Percentiles rank a stretch among this genome's conserved stretches.
Conservation (phyloP, 1,140 invertebrate genomes). For the Aethina tumida region DNA sequence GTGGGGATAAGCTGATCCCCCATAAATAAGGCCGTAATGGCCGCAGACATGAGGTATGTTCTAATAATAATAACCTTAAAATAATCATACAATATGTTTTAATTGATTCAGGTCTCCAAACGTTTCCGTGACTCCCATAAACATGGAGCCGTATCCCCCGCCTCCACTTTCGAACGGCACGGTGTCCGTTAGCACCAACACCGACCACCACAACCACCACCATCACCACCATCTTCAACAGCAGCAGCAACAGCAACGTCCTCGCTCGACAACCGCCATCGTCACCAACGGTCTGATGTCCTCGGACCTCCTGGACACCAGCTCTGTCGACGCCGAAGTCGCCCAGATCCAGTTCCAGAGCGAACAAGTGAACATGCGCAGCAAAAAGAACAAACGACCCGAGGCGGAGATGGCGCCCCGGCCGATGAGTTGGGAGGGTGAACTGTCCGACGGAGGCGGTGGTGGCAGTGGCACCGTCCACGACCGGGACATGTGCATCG, state of each 20-base stretch:
- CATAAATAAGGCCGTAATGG: conserved; percentile 23
- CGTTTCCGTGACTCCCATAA: conserved; percentile 36
- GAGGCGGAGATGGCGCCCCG: conserved; percentile 34
- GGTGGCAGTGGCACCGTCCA: no score
- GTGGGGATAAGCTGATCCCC: conserved; percentile 26
- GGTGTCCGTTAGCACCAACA: conserved; percentile 2
- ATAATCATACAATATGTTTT: no score
- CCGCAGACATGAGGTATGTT: conserved; percentile 34
- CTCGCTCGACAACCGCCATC: no score
- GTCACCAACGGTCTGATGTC: no score
- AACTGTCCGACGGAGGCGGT: conserved; percentile 64
- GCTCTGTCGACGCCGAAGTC: conserved; percentile 34
- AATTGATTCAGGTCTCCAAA: conserved; percentile 35
- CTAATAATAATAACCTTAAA: no score
- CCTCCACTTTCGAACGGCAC: conserved; percentile 15
- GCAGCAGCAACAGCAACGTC: neutral
- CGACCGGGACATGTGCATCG: conserved; percentile 36
- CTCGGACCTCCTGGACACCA: conserved; percentile 25
- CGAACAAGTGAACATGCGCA: conserved; percentile 28
- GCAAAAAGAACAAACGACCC: conserved; percentile 26
- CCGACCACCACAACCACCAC: no score
- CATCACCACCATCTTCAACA: conserved; percentile 2
- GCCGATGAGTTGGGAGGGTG: conserved; percentile 88
- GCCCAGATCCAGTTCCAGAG: conserved; percentile 34
- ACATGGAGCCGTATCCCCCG: conserved; percentile 29